A percentile compares a stretch with the other conserved stretches of the same genome.
phyloP scores from a whole-genome alignment of 2,888 invertebrate genomes.

The Athalia cordata region DNA sequence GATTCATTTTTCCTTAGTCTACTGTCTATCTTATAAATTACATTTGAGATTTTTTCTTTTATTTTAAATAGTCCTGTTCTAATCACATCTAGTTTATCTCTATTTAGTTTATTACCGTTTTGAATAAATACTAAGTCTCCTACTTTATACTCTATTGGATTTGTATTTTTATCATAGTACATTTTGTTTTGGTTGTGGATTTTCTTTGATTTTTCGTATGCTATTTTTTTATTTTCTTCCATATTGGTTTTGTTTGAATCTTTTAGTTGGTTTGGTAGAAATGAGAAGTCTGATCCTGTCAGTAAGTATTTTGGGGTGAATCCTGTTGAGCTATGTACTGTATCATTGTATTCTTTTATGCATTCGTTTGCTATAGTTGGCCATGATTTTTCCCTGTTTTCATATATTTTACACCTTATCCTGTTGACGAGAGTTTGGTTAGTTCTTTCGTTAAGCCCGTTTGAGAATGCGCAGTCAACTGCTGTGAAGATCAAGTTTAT shows the following conservation, averaged over 20 bases:
- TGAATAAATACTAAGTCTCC: constrained; percentile 51
- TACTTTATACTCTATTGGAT: constrained; percentile 44
- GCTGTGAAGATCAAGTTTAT: constrained; percentile 53
- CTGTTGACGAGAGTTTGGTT: constrained; percentile 41
- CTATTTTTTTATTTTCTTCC: constrained; percentile 26
- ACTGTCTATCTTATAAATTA: constrained; percentile 47
- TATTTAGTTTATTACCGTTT: constrained; percentile 50
- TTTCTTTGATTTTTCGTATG: constrained; percentile 46
- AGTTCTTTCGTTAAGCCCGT: constrained; percentile 46
- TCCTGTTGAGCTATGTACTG: constrained; percentile 48
- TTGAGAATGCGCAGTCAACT: constrained; percentile 46
- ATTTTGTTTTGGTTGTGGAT: constrained; percentile 49
- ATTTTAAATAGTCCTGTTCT: constrained; percentile 50
- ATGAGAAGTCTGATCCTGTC: constrained; percentile 27
- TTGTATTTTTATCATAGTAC: constrained; percentile 49
- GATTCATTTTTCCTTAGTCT: constrained; percentile 40
- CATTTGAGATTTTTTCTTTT: constrained; percentile 49
- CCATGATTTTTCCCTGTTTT: constrained; percentile 47
- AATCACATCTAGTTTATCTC: constrained; percentile 47
- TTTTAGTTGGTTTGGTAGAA: constrained; percentile 21
- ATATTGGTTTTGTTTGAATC: constrained; percentile 1
- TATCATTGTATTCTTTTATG: constrained; percentile 51
- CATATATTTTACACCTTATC: constrained; percentile 51
- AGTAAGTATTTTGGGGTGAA: constrained; percentile 47
- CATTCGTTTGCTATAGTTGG: constrained; percentile 51